phyloP scores from a whole-genome alignment of 2,888 invertebrate species.

The Anthophora plumipes region DNA sequence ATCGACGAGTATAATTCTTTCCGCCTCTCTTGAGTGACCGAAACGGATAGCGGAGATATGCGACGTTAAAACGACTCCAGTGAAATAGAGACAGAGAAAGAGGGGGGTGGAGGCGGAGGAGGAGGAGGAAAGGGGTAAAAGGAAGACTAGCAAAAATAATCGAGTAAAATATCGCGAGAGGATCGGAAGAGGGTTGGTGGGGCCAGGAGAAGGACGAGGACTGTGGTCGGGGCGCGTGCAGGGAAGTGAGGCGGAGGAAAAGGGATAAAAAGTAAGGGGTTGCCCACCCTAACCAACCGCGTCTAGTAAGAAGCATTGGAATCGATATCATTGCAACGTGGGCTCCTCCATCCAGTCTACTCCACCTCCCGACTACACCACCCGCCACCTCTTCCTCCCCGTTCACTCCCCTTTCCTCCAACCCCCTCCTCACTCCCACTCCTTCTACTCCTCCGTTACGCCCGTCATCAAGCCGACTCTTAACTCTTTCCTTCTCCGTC shows the following conservation, averaged over 20 bases:
- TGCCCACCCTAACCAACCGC: slow-evolving; percentile 82
- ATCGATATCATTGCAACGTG: slow-evolving; percentile 85
- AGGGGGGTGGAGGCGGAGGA: too few relatives aligned
- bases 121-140: slow-evolving; percentile 28
- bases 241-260: slow-evolving; percentile 77
- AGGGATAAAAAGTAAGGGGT: slow-evolving; percentile 84
- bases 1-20: slow-evolving; percentile 50
- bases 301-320: slow-evolving; percentile 84
- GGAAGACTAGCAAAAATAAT: slow-evolving; percentile 72
- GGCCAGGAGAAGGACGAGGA: slow-evolving; percentile 65
- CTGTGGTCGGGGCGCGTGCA: slow-evolving; percentile 68
- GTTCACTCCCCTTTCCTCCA: slow-evolving; percentile 57
- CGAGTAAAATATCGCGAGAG: slow-evolving; percentile 78
- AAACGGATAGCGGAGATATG: slow-evolving; percentile 6
- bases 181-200: slow-evolving; percentile 69
- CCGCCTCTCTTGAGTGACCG: slow-evolving; percentile 29
- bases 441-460: slow-evolving; percentile 70
- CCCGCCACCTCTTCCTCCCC: slow-evolving; percentile 70
- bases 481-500: slow-evolving; percentile 81
- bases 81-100: slow-evolving; percentile 21
- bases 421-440: neutral
- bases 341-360: slow-evolving; percentile 79
- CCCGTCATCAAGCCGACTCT: slow-evolving; percentile 79
- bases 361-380: slow-evolving; percentile 73
- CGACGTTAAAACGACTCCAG: neutral